Evolutionary conservation across 2,113 vertebrate species (phyloP), one percentile per base, ranked within the genome.

Genomic region (Tyto alba): DNA sequence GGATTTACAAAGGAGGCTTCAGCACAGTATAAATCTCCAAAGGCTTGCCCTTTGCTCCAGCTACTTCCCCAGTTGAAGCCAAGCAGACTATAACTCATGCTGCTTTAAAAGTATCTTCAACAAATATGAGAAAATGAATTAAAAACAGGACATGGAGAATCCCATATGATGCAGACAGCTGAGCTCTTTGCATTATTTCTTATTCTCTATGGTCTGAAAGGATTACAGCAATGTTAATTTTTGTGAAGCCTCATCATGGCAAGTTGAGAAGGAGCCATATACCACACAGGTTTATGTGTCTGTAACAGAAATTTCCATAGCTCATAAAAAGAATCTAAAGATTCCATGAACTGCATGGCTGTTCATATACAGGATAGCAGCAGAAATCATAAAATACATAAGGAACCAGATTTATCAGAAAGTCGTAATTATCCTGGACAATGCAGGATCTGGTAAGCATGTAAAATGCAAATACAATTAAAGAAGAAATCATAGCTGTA

Each of bases 21-120:
- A 78, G 71, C 75, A 72, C 2, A 1, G 27, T 23, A 9, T 8
- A 40, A 57, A 36, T 94, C 94, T 88, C 96, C 84, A 17, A 73
- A 96, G 88, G 13, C 55, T 11, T 91, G 95, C 83, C 95, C 97
- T 97, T 96, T 95, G 91, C 94, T 95, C 95, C 80, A 56, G 77
- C 84, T 38, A 17, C 88, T 47, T 73, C 71, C 88, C 82, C 75
- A 30, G 73, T 23, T 1, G 12, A 57, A 74, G 85, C 64, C 55
- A 91, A 89, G 87, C 91, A 74, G 91, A 34, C 27, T 77, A 41
- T 41, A 92, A 22, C 75, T 95, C 79, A 10, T 7, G 62, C 62
- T 91, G 75, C 2, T 74, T 92, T 87, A 40, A 96, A 93, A 95
- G 43, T 79, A 71, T 74, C 83, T 93, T 78, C 93, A 72, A 95